Evolutionary conservation across 2,888 invertebrate genomes (phyloP), one percentile per base, ranked within the genome.

Genomic region (Nysson spinosus): DNA sequence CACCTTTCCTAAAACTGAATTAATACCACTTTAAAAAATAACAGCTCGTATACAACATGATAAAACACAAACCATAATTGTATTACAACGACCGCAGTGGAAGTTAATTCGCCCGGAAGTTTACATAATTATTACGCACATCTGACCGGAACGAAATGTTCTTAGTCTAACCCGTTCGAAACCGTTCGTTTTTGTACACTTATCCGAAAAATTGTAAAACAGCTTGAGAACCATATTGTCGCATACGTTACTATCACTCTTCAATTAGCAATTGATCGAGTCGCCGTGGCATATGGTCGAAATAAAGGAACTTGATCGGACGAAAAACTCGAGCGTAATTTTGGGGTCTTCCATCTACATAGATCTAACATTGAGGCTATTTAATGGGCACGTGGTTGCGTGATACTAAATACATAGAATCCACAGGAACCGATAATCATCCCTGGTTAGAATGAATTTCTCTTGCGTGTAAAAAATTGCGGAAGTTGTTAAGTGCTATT

Each of bases 351-450:
- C 62, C 28, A 49, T 37, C 20, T 51, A n/a, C n/a, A n/a, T n/a
- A 49, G 61, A 62, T 68, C 42, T 12, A 24, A 35, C 46, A 37
- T 50, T 32, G 54, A 66, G 44, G 46, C 51, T 61, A 49, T 44
- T 64, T 70, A 70, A 70, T 63, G 64, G 52, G 35, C 56, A 57
- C 62, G 64, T 52, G 20, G 61, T 56, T 67, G 60, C 60, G 64
- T 65, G 61, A 28, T n/a, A 39, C 22, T 39, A 47, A 62, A 55
- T 37, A 65, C 54, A 46, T 43, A n/a, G n/a, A n/a, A n/a, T 52
- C 16, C 2, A 43, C 32, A 39, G 28, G 58, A 42, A 56, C 57
- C 50, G 60, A 67, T 63, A 67, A 72, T 64, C 60, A 39, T 14
- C 6, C 57, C 40, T 51, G 49, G 72, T 72, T 65, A 50, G 69